Evolutionary conservation across 2,113 vertebrate genomes (phyloP), one percentile per base, ranked within the genome.

Genomic region (Promerops cafer): DNA sequence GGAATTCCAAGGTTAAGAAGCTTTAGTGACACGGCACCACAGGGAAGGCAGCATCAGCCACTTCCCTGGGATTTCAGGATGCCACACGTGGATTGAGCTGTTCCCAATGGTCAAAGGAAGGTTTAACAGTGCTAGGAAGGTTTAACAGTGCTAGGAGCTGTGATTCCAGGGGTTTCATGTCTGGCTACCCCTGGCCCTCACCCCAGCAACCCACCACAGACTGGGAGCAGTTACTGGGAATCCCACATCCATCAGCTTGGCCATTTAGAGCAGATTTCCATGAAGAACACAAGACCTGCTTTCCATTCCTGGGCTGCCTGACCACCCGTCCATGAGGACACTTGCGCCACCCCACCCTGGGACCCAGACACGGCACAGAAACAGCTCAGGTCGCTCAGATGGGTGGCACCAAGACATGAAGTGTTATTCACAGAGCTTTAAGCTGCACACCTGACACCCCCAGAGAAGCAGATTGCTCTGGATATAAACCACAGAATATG

Each of bases 41-140:
- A 52, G 42, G 39, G 54, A 37, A 7, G 20, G 23, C 53, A 1
- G 2, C 47, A 13, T 4, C 59, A 33, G 20, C 45, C 0, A 0
- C 77, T 30, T 3, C 72, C 31, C 56, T 0, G 4, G 40, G 71
- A n/a, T 13, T 16, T 39, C 28, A 7, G 74, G 76, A 26, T 2
- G 35, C 1, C 21, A 16, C 66, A 26, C 0, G 0, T 1, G 2
- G 45, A 50, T 30, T 7, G 7, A 40, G 59, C 31, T 2, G 1
- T 1, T 12, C 70, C 70, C 27, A 9, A 1, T 5, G 2, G 7
- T 11, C 50, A 57, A 11, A 60, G 74, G 30, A 12, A 74, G 45
- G 64, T 26, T 39, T 56, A n/a, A 27, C 49, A 33, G n/a, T 3
- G 64, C 74, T 69, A n/a, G 70, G 26, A 10, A 74, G 40, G 70